Evolutionary conservation across 2,797 vertebrate species (phyloP), one percentile per base, ranked within the genome.

Genomic region (Chanos chanos): DNA sequence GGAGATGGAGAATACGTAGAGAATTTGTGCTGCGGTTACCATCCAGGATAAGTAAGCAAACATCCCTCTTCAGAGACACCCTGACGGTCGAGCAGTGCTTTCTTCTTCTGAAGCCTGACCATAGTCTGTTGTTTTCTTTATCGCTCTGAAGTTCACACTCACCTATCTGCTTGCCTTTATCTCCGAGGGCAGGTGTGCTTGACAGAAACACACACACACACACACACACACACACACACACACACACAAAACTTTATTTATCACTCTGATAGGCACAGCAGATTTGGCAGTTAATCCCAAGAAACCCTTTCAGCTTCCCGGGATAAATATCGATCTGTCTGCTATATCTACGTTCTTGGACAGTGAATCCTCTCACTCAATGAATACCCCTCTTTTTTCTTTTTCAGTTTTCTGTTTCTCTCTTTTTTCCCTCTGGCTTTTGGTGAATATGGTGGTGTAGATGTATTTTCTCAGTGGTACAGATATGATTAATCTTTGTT

Each of bases 261-360:
- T 72, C 63, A 64, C 44, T 48, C 48, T 45, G 71, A 65, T 55
- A 25, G 64, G 52, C 54, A 43, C 36, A 10, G 33, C 57, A 62
- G 70, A 50, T 64, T 57, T 58, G 51, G 51, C 61, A 64, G 52
- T 43, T 63, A 72, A 64, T 72, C 60, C 60, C 56, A 30, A 25
- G 64, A 60, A 67, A 71, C 57, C 65, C 61, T 66, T 59, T 57
- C 56, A 50, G 55, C 64, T 53, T 43, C 34, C 50, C 18, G 12
- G 56, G 57, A 58, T 74, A 33, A 57, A 67, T 64, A 70, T 67
- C 33, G 72, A 71, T 72, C 48, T 5, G 30, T 15, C n/a, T 43
- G 16, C 52, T 24, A 51, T 41, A 39, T 52, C 68, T 65, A n/a
- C n/a, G n/a, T 56, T 64, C 31, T 67, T 48, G 68, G 37, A n/a